Conservation (phyloP, 2,113 vertebrate species). For the Oreochromis spilurus region DNA sequence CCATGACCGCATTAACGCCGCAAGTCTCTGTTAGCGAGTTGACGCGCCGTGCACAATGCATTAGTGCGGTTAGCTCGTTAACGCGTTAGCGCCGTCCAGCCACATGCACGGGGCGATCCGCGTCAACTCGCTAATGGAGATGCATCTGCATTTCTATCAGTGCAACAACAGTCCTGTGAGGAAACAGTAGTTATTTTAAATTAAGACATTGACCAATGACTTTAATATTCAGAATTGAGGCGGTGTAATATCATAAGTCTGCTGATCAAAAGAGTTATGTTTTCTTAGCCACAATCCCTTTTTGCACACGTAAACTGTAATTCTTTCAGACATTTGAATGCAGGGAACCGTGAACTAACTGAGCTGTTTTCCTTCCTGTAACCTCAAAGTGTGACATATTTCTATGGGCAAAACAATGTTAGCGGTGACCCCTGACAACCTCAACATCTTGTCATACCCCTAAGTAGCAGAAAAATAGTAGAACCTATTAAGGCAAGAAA, state of each 20-base stretch:
- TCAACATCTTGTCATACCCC: not conserved
- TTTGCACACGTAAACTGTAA: not conserved
- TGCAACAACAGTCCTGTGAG: not conserved
- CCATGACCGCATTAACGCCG: not conserved
- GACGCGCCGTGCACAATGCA: not conserved
- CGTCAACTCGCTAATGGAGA: not conserved
- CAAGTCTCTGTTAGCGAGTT: not conserved
- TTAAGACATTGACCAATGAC: not conserved
- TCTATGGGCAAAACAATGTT: not conserved
- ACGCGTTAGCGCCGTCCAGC: not conserved
- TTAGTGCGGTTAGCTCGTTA: not conserved
- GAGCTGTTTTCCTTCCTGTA: not conserved
- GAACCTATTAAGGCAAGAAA: not conserved
- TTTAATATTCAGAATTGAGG: not conserved
- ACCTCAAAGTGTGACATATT: not conserved
- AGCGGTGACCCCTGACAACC: not conserved
- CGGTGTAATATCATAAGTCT: not conserved
- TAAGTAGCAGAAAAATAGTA: not conserved
- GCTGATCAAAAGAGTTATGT: not conserved
- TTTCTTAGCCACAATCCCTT: not conserved
- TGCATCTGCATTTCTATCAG: not conserved
- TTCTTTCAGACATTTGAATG: not conserved
- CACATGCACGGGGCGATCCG: not conserved
- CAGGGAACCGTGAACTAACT: not conserved
- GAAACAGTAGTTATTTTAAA: not conserved